Base-by-base conservation (phyloP, 2,888 invertebrate genomes). In the Phoenoteleia sp. region DNA sequence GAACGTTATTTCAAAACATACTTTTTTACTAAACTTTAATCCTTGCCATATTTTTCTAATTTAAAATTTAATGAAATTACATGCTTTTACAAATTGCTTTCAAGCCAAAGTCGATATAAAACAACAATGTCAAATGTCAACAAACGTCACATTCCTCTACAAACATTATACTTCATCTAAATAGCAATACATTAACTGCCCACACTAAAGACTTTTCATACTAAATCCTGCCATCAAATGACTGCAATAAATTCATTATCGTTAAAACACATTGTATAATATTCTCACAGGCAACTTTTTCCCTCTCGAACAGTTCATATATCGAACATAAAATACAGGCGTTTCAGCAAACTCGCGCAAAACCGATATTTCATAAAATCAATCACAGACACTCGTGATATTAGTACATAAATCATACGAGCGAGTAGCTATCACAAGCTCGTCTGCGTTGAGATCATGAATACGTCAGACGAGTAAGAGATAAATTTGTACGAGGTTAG, bases 371-470 rank as follows among this genome's bases (percentile, higher is more conserved):
- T 69, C 85, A 79, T 77, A 74, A 85, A 85, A 85, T 85, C 85
- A 85, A 85, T 85, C 85, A 84, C 81, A 79, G 80, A 82, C 81
- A 72, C 71, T 83, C 64, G 76, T 52, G 76, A 80, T 76, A 86
- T 87, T 86, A 88, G 87, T 85, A 80, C 81, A 86, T 87, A 87
- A 88, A 88, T 88, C 88, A 87, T 62, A 45, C 47, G 25, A 69
- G 83, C 71, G 84, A 85, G 77, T 69, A 72, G 81, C 86, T 86
- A 83, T 85, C 84, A 83, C 77, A 72, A 74, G 74, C 84, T 64
- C 81, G 84, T 84, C 84, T 77, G 71, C 54, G 83, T 60, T 67
- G 60, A 76, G 82, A 80, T 62, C 86, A 83, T 85, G 84, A 87
- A 85, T 77, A 84, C 82, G 85, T 87, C 83, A 77, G 66, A 77